A percentile compares a stretch with the other conserved stretches of the same genome.
phyloP scores from a whole-genome alignment of 2,113 vertebrate species.

The Anhinga anhinga region DNA sequence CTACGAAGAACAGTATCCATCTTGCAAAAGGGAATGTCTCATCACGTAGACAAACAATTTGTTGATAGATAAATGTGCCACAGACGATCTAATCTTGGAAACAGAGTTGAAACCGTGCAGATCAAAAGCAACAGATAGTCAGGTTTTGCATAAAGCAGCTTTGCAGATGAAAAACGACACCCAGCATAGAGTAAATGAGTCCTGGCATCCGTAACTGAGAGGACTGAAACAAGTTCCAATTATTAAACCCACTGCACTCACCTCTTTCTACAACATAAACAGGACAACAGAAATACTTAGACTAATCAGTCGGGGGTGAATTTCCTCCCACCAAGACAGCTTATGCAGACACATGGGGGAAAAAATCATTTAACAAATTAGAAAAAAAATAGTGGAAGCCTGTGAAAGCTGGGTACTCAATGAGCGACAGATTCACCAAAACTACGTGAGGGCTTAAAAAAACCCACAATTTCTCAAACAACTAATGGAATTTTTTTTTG shows the following conservation, averaged over 20 bases:
- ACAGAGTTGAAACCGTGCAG: neutral
- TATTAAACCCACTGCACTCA: neutral
- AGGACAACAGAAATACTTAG: neutral
- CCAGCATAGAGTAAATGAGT: neutral
- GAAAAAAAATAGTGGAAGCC: neutral
- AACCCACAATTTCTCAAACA: neutral
- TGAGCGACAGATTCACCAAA: neutral
- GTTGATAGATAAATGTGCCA: neutral
- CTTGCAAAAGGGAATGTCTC: neutral
- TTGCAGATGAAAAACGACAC: constrained; percentile 7
- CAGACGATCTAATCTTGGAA: constrained; percentile 9
- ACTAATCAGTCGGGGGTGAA: neutral
- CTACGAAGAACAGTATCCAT: neutral
- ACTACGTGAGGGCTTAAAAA: neutral
- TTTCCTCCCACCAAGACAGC: neutral
- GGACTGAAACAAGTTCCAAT: neutral
- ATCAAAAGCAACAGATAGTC: neutral
- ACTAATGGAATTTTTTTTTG: neutral
- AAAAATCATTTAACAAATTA: neutral
- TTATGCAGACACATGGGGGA: neutral
- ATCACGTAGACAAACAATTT: neutral
- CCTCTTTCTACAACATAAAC: neutral
- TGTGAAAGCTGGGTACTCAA: neutral
- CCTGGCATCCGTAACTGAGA: neutral
- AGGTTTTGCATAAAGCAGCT: neutral